Evolutionary conservation across 2,797 vertebrate genomes (phyloP).

Genomic region (Margarornis squamiger): DNA sequence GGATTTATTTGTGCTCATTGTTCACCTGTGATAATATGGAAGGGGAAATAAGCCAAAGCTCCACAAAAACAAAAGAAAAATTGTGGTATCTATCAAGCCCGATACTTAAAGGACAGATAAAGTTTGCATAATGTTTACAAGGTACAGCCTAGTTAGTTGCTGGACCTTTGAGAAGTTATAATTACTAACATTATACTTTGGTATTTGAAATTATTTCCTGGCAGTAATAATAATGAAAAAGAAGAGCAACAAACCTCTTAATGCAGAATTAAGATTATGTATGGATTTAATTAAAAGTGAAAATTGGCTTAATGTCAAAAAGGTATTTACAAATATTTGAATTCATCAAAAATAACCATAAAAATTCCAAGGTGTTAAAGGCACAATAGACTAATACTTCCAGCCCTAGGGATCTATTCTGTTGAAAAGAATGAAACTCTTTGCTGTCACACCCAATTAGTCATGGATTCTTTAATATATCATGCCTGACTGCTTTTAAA

Average conservation of each 20-base stretch:
- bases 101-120: neutral
- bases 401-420: constrained; percentile 75
- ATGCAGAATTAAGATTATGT: constrained; percentile 80
- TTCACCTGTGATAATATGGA: neutral
- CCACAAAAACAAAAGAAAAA: neutral
- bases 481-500: constrained; percentile 76
- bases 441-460: constrained; percentile 81
- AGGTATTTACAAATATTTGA: constrained; percentile 75
- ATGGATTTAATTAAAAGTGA: constrained; percentile 81
- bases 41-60: constrained; percentile 6
- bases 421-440: constrained; percentile 78
- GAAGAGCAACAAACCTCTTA: constrained; percentile 77
- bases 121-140: constrained; percentile 11
- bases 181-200: constrained; percentile 67
- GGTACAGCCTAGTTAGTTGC: constrained; percentile 43
- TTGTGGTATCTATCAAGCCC: neutral
- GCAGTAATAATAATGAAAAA: constrained; percentile 65
- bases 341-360: constrained; percentile 80
- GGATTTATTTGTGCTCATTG: neutral
- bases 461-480: constrained; percentile 81
- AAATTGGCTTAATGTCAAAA: constrained; percentile 76
- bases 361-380: constrained; percentile 83
- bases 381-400: constrained; percentile 72
- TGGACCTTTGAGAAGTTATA: constrained; percentile 62
- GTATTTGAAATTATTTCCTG: constrained; percentile 81